phyloP scores from a whole-genome alignment of 2,113 vertebrate genomes.

The Oreochromis niloticus region DNA sequence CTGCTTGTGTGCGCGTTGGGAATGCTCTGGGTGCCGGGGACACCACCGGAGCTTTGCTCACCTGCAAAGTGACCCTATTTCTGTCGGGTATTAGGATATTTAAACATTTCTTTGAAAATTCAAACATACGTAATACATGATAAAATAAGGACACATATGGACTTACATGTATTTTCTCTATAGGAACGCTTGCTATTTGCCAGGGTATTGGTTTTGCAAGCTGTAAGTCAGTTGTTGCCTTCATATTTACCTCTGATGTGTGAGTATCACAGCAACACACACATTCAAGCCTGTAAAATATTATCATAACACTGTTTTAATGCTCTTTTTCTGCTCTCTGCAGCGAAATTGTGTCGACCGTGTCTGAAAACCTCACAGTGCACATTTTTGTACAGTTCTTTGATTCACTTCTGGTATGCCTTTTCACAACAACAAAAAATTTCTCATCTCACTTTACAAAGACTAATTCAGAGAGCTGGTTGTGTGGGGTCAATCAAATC shows the following conservation, averaged over 20 bases:
- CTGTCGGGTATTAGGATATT: constrained; percentile 70
- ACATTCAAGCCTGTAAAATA: neutral
- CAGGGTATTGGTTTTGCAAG: constrained; percentile 63
- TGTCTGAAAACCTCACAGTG: constrained; percentile 54
- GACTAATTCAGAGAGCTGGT: neutral
- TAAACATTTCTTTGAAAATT: neutral
- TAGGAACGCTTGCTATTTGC: constrained; percentile 73
- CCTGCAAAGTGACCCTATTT: constrained; percentile 72
- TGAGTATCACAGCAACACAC: constrained; percentile 59
- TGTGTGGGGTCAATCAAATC: neutral
- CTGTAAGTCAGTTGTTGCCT: constrained; percentile 71
- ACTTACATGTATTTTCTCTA: neutral
- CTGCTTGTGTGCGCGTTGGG: constrained; percentile 80
- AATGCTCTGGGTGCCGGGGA: constrained; percentile 82
- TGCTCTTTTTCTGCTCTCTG: neutral
- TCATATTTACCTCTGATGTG: constrained; percentile 82
- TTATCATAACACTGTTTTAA: neutral
- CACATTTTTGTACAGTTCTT: constrained; percentile 67
- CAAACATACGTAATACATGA: neutral
- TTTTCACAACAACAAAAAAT: neutral
- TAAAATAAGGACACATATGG: neutral
- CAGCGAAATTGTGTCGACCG: constrained; percentile 62
- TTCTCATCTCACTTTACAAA: neutral
- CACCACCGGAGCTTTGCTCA: constrained; percentile 65
- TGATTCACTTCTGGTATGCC: constrained; percentile 68